phyloP scores from a whole-genome alignment of 2,113 vertebrate genomes.

The Mystacornis crossleyi region DNA sequence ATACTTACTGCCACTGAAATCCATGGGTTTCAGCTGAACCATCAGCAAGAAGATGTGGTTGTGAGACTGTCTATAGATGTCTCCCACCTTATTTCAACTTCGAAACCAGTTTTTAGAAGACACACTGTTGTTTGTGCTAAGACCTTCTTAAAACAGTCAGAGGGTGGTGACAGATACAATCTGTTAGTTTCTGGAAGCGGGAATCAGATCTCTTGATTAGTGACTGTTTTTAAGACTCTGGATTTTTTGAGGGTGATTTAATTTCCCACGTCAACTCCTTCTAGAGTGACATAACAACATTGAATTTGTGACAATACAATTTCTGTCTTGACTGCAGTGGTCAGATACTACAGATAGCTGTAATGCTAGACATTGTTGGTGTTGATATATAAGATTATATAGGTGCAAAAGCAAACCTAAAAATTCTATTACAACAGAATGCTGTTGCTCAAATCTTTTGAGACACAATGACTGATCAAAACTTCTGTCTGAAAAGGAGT shows the following conservation, averaged over 20 bases:
- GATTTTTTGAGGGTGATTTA: not conserved
- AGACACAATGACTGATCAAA: not conserved
- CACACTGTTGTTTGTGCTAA: not conserved
- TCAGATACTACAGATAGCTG: accelerated
- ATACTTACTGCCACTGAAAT: not conserved
- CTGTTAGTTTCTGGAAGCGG: not conserved
- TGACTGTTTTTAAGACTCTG: not conserved
- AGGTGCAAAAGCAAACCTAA: not conserved
- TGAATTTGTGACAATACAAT: not conserved
- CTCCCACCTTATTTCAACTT: not conserved
- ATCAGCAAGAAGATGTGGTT: not conserved
- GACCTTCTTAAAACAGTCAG: not conserved
- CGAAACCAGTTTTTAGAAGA: not conserved
- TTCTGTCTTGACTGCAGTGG: not conserved
- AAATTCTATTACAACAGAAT: not conserved
- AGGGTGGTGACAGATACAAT: not conserved
- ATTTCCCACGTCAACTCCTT: not conserved
- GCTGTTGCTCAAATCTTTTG: not conserved
- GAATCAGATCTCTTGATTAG: not conserved
- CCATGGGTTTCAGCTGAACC: not conserved
- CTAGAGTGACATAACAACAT: not conserved
- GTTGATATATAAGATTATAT: not conserved
- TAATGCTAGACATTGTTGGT: not conserved
- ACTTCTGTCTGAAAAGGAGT: not conserved
- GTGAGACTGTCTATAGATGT: not conserved